Evolutionary conservation across 1,140 invertebrate species (phyloP).

Genomic region (Rhopalosiphum padi): DNA sequence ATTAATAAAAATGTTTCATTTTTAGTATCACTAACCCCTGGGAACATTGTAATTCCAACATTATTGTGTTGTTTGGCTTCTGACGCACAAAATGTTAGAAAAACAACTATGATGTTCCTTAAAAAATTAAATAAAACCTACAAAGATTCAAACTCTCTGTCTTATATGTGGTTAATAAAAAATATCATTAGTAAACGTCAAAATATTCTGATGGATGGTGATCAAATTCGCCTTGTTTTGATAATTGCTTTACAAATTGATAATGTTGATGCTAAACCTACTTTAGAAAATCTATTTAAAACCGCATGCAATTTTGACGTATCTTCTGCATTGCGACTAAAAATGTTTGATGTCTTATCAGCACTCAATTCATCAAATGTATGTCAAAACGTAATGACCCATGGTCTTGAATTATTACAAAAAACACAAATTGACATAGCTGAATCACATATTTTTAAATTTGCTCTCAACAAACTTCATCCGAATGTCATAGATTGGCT

Average conservation of each 20-base stretch:
- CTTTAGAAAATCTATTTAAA: constrained; percentile 68
- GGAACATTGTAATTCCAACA: constrained; percentile 42
- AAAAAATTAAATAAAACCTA: constrained; percentile 42
- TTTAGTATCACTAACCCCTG: not conserved
- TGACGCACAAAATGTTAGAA: not conserved
- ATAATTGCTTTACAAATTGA: constrained; percentile 75
- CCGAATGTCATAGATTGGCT: constrained; percentile 36
- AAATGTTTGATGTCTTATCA: constrained; percentile 51
- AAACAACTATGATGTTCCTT: not conserved
- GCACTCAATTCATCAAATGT: constrained; percentile 24
- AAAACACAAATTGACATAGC: constrained; percentile 39
- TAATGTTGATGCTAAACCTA: constrained; percentile 82
- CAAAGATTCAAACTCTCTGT: constrained; percentile 2
- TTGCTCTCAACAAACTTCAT: constrained; percentile 49
- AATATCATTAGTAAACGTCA: constrained; percentile 41
- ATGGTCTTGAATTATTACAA: constrained; percentile 45
- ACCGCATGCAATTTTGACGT: constrained; percentile 36
- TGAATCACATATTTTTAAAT: constrained; percentile 54
- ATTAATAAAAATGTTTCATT: constrained; percentile 25
- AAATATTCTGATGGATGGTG: constrained; percentile 28
- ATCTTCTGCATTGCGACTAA: constrained; percentile 41
- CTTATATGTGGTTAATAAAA: constrained; percentile 43
- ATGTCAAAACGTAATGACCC: not conserved
- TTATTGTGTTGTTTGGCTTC: constrained; percentile 39
- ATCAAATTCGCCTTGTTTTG: constrained; percentile 50